Base-by-base conservation (phyloP, 2,888 invertebrate genomes). In the Himalopsyche kuldschensis region DNA sequence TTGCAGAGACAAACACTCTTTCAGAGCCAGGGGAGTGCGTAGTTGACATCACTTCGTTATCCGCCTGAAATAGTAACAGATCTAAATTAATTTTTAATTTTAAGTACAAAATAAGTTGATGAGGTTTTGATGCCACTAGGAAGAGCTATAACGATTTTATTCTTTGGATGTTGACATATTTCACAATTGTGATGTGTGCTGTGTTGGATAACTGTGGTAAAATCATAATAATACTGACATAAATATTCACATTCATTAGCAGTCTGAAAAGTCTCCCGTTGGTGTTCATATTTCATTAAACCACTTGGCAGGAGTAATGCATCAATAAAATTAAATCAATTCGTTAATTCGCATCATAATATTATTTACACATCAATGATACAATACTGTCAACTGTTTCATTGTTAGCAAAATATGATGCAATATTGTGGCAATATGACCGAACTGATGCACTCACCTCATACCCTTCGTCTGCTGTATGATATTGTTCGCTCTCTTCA, bases 401-500 rank as follows among this genome's bases (percentile, higher is more conserved):
- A 69, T 30, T 11, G 30, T 69, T 8, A 69, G 30, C 27, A 69
- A 69, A 69, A 20, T 24, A 55, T 69, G 69, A 11, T 30, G 27
- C 27, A 69, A 15, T 41, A 41, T 41, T 41, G 6, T 15, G 6
- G 4, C 15, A 41, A 41, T 15, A 41, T 41, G 15, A 41, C 15
- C 15, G 15, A 41, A 41, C 4, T 15, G 41, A 11, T 6, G 17
- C n/a, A 48, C 79, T 76, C 15, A 91, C 92, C 90, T 92, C 94
- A 86, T 94, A 94, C 0, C 94, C 94, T 87, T 94, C 94, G 87
- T 94, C 94, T 2, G 93, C 92, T 47, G 90, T 90, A 11, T 90
- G 88, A 78, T 91, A 90, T 24, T 90, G 88, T 87, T 92, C 91
- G 88, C 91, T 91, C 88, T 89, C 91, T 85, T 91, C 91, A 88